A percentile compares a stretch with the other conserved stretches of the same genome.
Conservation (phyloP, 2,797 vertebrate genomes). For the Holocentrus rufus region DNA sequence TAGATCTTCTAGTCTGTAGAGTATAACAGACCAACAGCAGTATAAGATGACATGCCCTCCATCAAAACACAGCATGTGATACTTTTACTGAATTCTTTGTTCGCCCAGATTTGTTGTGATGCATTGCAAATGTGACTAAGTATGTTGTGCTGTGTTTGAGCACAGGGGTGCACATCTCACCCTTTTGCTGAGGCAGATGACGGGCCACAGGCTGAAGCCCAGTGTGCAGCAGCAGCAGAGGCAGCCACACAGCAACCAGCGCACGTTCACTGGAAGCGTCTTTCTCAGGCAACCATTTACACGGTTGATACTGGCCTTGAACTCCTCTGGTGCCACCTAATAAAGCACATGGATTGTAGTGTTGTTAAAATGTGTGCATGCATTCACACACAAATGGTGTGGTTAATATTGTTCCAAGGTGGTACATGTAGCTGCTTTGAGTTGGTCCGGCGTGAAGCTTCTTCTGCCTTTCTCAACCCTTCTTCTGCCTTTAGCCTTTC, state of each 20-base stretch:
- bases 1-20: slow-evolving; percentile 87
- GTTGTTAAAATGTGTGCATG: not conserved
- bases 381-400: not conserved
- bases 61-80: not conserved
- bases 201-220: slow-evolving; percentile 99
- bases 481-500: not conserved
- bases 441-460: not conserved
- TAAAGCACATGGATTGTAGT: not conserved
- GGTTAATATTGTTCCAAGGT: no score
- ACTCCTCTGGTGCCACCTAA: slow-evolving; percentile 99
- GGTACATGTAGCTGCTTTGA: no score
- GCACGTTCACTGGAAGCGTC: slow-evolving; percentile 96
- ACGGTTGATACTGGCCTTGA: slow-evolving; percentile 96
- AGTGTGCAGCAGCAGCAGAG: slow-evolving; percentile 99
- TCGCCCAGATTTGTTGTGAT: not conserved
- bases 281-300: slow-evolving; percentile 98
- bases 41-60: not conserved
- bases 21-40: not conserved
- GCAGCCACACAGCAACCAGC: slow-evolving; percentile 98
- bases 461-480: no score
- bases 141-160: no score
- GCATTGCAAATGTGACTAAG: not conserved
- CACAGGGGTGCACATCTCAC: slow-evolving; percentile 79
- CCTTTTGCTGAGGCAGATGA: slow-evolving; percentile 99
- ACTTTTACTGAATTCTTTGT: not conserved